phyloP scores from a whole-genome alignment of 2,888 invertebrate genomes.

The Psococerastis gibbosa region DNA sequence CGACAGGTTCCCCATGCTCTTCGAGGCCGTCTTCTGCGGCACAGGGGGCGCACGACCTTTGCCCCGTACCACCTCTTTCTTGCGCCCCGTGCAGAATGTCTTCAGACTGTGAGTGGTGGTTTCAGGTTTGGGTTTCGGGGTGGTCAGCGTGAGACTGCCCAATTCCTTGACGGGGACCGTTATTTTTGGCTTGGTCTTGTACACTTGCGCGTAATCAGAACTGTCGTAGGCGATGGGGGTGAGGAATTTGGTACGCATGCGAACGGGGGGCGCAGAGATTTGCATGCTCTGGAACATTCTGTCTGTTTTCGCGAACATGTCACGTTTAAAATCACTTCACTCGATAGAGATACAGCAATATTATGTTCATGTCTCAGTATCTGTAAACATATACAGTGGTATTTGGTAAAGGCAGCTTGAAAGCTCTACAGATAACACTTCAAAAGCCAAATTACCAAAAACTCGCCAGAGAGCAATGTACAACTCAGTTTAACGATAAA shows the following conservation, averaged over 20 bases:
- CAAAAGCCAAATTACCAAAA: too few relatives aligned
- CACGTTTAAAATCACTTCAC: too few relatives aligned
- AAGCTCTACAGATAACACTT: too few relatives aligned
- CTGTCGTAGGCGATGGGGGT: conserved; percentile 5
- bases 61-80: conserved; percentile 2
- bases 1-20: conserved; percentile 5
- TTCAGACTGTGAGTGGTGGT: background rate
- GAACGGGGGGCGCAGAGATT: conserved; percentile 6
- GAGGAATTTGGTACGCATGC: conserved; percentile 7
- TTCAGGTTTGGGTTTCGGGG: background rate
- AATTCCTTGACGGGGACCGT: background rate
- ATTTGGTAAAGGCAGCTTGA: too few relatives aligned
- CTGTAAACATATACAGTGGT: too few relatives aligned
- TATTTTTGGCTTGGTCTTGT: conserved; percentile 1
- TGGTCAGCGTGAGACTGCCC: background rate
- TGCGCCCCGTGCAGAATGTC: background rate
- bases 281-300: conserved; percentile 8
- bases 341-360: too few relatives aligned
- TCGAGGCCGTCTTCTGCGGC: background rate
- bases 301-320: too few relatives aligned
- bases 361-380: too few relatives aligned
- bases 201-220: conserved; percentile 9
- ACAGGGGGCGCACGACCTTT: background rate
- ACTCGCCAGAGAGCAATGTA: too few relatives aligned
- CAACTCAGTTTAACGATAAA: too few relatives aligned